Conservation (phyloP, 1,140 invertebrate species). For the Trialeurodes vaporariorum region DNA sequence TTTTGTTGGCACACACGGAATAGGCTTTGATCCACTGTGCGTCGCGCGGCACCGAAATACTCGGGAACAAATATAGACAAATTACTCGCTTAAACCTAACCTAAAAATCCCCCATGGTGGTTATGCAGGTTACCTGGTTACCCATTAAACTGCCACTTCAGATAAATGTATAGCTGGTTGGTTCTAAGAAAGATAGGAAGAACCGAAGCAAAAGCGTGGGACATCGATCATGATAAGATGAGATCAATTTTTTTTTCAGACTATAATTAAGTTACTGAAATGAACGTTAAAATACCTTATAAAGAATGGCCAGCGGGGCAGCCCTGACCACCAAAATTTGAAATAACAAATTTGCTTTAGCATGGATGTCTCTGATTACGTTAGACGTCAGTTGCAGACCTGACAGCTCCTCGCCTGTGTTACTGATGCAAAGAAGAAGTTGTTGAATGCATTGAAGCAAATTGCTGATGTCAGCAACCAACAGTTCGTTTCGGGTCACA, state of each 20-base stretch:
- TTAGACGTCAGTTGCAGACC: slow-evolving; percentile 44
- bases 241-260: background rate
- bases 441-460: slow-evolving; percentile 56
- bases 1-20: too few relatives aligned
- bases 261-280: slow-evolving; percentile 9
- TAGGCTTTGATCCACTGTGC: too few relatives aligned
- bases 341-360: slow-evolving; percentile 62
- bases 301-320: slow-evolving; percentile 51
- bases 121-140: too few relatives aligned
- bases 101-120: too few relatives aligned
- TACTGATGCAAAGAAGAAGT: slow-evolving; percentile 47
- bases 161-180: too few relatives aligned
- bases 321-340: slow-evolving; percentile 55
- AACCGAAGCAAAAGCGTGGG: slow-evolving; percentile 3
- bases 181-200: slow-evolving; percentile 3
- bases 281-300: slow-evolving; percentile 44
- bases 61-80: too few relatives aligned
- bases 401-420: slow-evolving; percentile 45
- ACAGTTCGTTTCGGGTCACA: slow-evolving; percentile 42
- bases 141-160: too few relatives aligned
- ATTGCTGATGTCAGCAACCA: slow-evolving; percentile 59
- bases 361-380: slow-evolving; percentile 57
- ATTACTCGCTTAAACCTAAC: too few relatives aligned
- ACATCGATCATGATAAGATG: slow-evolving; percentile 1
- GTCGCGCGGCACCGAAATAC: too few relatives aligned